Conservation (phyloP, 2,113 vertebrate species). For the Carettochelys insculpta region DNA sequence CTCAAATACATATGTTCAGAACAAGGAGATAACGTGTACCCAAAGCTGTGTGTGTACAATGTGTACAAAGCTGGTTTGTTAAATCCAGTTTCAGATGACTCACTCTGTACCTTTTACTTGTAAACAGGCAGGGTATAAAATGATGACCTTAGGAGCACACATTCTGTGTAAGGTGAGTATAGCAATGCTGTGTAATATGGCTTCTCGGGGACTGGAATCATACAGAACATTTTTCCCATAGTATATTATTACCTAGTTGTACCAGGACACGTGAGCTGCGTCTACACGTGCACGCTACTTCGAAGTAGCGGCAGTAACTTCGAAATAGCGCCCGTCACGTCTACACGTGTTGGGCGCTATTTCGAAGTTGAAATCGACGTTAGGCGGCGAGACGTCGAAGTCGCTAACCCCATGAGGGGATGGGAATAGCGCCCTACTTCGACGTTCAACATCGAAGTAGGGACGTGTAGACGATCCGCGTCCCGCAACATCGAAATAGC, state of each 20-base stretch:
- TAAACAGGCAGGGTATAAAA: neutral
- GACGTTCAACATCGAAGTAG: too few species aligned
- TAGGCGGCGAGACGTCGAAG: too few species aligned
- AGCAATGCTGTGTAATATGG: neutral
- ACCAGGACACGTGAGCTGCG: too few species aligned
- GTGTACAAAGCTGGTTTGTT: neutral
- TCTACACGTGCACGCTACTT: too few species aligned
- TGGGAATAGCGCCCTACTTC: too few species aligned
- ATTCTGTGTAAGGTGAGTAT: neutral
- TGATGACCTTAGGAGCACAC: neutral
- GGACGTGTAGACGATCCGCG: too few species aligned
- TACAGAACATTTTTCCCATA: neutral
- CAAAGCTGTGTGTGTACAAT: neutral
- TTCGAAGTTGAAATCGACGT: too few species aligned
- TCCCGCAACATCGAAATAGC: too few species aligned
- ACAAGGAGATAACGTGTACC: neutral
- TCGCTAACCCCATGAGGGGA: too few species aligned
- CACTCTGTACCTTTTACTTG: neutral
- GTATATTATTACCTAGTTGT: neutral
- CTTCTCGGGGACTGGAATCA: neutral
- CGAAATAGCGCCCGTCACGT: too few species aligned
- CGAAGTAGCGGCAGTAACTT: too few species aligned
- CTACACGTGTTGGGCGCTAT: too few species aligned
- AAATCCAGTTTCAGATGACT: neutral
- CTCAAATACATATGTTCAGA: neutral